Base-by-base conservation (phyloP, 1,140 invertebrate species). In the Orussus abietinus region DNA sequence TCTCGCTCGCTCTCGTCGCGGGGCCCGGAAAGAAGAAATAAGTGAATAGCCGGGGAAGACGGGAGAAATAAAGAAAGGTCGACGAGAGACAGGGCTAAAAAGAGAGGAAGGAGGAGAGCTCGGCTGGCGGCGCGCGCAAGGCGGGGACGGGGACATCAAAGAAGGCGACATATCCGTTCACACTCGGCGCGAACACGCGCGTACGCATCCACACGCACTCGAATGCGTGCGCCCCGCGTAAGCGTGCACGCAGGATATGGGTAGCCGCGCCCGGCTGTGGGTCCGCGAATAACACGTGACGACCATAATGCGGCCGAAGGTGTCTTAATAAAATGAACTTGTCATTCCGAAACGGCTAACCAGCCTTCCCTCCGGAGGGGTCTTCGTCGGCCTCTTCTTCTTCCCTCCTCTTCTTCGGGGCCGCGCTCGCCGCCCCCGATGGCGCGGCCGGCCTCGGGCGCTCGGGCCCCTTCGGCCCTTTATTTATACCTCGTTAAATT, bases 281-380 rank as follows among this genome's bases (percentile, higher is more conserved):
- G 42, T 57, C 53, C 42, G 61, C 55, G 55, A 62, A 59, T 59
- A 59, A 61, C 55, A 62, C 54, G 54, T 59, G 55, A 55, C 54
- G 51, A 57, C 53, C 54, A 63, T 62, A 63, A 62, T 61, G 62
- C 55, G 58, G 48, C 56, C 55, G 51, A 55, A 57, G 48, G 60
- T 50, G 53, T 66, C 62, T 66, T 63, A 65, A 65, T 67, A 64
- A 67, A 69, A 69, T 62, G 58, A 69, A 66, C 64, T 66, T 67
- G 64, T 67, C 64, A 64, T 60, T 66, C 49, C 45, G 53, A 57
- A 57, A 59, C 53, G 55, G 51, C 53, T 57, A 59, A 62, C 48
- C 49, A 57, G 55, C 38, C 38, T 40, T n/a, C 14, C 29, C 54
- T 42, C n/a, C 50, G 45, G 38, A 38, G 30, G 28, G 29, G n/a